These are phyloP conservation scores for Arctocebus calabarensis DNA, from an alignment of 2,797 vertebrate genomes.

Conservation along the genomic window DNA sequence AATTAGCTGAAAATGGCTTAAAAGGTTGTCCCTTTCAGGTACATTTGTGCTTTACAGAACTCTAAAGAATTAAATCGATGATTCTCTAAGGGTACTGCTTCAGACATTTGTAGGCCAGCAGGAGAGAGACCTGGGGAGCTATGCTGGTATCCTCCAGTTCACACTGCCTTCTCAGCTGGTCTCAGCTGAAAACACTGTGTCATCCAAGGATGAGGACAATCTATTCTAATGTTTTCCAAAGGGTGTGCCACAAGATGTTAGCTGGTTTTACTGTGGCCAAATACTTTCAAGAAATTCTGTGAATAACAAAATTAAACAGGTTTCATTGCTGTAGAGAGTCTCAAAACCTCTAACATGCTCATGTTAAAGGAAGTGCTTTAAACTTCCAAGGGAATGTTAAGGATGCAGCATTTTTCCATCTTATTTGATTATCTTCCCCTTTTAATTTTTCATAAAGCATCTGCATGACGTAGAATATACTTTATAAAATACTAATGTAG, in stretches of 20 bases:
- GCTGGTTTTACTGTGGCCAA: background rate
- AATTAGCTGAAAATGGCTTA: conserved; percentile 38
- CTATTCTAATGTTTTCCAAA: background rate
- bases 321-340: background rate
- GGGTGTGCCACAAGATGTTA: background rate
- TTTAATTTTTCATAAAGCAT: background rate
- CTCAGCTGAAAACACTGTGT: background rate
- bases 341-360: background rate
- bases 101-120: background rate
- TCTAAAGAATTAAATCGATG: conserved; percentile 19
- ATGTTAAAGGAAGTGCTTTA: background rate
- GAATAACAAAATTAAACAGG: background rate
- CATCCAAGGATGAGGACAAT: background rate
- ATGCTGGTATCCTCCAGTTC: background rate
- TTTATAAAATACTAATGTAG: background rate
- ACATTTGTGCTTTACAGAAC: conserved; percentile 35
- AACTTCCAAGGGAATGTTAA: background rate
- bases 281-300: conserved; percentile 13
- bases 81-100: background rate
- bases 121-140: background rate
- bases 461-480: background rate
- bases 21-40: background rate
- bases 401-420: background rate
- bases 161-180: background rate
- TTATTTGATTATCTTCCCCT: background rate